These are phyloP conservation scores for Atta cephalotes DNA, from an alignment of 1,140 invertebrate genomes.

Conservation along the genomic window DNA sequence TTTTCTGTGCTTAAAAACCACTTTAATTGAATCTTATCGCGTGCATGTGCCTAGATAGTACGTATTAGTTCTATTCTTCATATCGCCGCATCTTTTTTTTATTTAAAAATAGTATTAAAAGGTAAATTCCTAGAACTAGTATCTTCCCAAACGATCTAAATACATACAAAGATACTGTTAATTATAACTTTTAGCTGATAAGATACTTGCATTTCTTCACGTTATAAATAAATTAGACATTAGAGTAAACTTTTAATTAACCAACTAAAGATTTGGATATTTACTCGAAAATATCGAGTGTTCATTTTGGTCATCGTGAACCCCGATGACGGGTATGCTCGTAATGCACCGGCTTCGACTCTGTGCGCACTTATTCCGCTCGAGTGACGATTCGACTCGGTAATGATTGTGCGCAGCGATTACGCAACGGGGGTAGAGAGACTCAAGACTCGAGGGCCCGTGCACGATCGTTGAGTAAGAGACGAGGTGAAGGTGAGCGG, in stretches of 20 bases:
- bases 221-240: background rate
- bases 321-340: background rate
- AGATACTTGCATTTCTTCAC: background rate
- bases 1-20: background rate
- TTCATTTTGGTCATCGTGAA: constrained; percentile 19
- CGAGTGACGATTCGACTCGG: constrained; percentile 76
- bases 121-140: background rate
- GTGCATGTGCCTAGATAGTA: background rate
- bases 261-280: background rate
- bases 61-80: background rate
- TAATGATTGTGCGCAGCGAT: constrained; percentile 72
- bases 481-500: constrained; percentile 79
- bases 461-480: constrained; percentile 76
- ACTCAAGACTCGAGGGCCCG: constrained; percentile 49
- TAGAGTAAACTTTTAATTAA: background rate
- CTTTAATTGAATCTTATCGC: background rate
- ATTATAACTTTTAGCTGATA: background rate
- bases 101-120: background rate
- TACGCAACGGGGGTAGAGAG: constrained; percentile 75
- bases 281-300: background rate
- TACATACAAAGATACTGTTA: background rate
- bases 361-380: constrained; percentile 74
- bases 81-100: background rate
- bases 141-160: background rate
- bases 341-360: constrained; percentile 48